phyloP scores from a whole-genome alignment of 2,113 vertebrate species.

The Alethe castanea region DNA sequence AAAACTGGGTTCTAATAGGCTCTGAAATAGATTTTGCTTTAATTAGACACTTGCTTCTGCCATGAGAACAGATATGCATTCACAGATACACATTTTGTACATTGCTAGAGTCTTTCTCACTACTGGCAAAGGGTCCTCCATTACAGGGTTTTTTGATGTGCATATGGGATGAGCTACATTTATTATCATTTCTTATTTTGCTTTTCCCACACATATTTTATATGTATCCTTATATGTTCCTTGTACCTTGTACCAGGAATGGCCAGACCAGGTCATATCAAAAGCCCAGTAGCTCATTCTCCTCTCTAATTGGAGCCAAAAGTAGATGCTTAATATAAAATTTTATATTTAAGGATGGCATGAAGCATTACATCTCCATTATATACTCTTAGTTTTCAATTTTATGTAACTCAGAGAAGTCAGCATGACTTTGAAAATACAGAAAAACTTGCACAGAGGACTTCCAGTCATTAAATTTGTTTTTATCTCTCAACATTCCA shows the following conservation, averaged over 20 bases:
- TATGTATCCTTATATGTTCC: not conserved
- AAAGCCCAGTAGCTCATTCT: not conserved
- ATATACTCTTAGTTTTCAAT: not conserved
- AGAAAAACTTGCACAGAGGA: rapidly evolving
- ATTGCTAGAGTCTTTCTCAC: not conserved
- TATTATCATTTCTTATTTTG: not conserved
- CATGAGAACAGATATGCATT: not conserved
- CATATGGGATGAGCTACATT: rapidly evolving
- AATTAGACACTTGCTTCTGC: not conserved
- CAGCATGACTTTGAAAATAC: not conserved
- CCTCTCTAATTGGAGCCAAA: not conserved
- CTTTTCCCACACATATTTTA: not conserved
- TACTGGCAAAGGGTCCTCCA: not conserved
- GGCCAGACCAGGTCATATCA: not conserved
- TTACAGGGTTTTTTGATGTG: not conserved
- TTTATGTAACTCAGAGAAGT: not conserved
- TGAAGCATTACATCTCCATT: not conserved
- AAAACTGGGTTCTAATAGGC: not conserved
- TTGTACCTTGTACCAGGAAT: not conserved
- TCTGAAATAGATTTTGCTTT: not conserved
- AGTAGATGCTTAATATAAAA: not conserved
- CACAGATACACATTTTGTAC: not conserved
- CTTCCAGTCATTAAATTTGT: not conserved
- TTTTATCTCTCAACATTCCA: not conserved
- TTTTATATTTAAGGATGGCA: not conserved